Evolutionary conservation across 2,113 vertebrate genomes (phyloP), one percentile per base, ranked within the genome.

Genomic region (Scortum barcoo): DNA sequence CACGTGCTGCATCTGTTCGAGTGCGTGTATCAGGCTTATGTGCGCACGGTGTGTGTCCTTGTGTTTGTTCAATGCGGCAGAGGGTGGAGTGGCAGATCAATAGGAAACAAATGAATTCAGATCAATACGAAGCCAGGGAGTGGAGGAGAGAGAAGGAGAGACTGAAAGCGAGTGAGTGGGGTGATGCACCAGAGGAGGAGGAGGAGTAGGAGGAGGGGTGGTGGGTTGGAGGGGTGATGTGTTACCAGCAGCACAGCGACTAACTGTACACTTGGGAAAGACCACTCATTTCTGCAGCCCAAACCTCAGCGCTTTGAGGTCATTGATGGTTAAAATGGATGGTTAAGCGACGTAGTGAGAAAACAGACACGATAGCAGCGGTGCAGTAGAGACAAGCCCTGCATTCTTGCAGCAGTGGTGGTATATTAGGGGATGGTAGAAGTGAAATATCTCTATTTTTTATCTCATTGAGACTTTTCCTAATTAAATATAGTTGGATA

Each of bases 21-120:
- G 78, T 70, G 74, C 8, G 40, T 51, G 56, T 33, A n/a, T 56
- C 66, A 82, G 81, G 75, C 75, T 73, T 89, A 76, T 80, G 87
- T 76, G 76, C 28, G 26, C 71, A 57, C 5, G 46, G 88, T 87
- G 77, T 76, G 85, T 93, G 93, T 93, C 85, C 88, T 91, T 88
- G 93, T 93, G 92, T 93, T 93, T 94, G 93, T 82, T 93, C 93
- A 90, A 92, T 95, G 95, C 94, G 89, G 94, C 94, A 95, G 84
- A 94, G 93, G 86, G 92, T 88, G 93, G 93, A 93, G 92, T 89
- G 89, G 89, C 78, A 72, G 93, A 95, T 95, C 95, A 88, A 95
- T 95, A 93, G 80, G 85, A 92, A 94, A 94, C 93, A 94, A 95
- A 95, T 94, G 82, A 94, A 95, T 95, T 94, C 90, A 81, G 93